Conservation (phyloP, 2,797 vertebrate species). For the Fundulus diaphanus region DNA sequence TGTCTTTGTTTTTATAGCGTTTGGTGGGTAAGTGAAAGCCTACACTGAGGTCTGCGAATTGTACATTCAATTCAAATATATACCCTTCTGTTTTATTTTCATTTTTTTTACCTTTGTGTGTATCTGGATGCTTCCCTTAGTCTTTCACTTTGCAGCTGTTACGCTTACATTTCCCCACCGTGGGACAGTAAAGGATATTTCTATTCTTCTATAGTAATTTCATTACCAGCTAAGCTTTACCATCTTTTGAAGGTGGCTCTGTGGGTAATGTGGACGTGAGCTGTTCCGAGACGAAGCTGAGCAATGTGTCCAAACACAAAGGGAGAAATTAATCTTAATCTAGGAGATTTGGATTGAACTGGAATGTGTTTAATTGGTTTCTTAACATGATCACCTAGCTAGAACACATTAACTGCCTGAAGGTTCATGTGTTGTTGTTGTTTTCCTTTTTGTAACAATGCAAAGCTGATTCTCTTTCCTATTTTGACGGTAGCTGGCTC, state of each 20-base stretch:
- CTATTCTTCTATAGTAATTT: background rate
- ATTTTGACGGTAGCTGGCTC: background rate
- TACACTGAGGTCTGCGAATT: too few relatives aligned
- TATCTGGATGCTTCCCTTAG: too few relatives aligned
- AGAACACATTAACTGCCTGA: background rate
- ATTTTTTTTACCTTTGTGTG: too few relatives aligned
- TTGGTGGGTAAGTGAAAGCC: background rate
- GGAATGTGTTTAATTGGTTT: background rate
- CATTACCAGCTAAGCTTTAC: background rate
- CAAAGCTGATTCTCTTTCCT: background rate
- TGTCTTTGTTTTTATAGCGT: background rate
- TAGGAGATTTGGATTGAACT: background rate
- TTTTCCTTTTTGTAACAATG: background rate
- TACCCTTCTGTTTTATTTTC: too few relatives aligned
- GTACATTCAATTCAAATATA: background rate
- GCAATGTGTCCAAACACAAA: conserved; percentile 3
- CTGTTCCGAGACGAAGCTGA: background rate
- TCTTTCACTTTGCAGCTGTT: too few relatives aligned
- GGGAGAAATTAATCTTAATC: background rate
- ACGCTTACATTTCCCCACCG: too few relatives aligned
- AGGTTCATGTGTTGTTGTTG: background rate
- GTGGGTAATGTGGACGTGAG: background rate
- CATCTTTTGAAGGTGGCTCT: background rate
- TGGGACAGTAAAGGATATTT: too few relatives aligned
- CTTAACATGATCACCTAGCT: background rate